Percentiles rank a stretch among this genome's conserved stretches.
These are phyloP conservation scores for Holotrichia oblita DNA, from an alignment of 1,140 invertebrate genomes.

Conservation along the genomic window DNA sequence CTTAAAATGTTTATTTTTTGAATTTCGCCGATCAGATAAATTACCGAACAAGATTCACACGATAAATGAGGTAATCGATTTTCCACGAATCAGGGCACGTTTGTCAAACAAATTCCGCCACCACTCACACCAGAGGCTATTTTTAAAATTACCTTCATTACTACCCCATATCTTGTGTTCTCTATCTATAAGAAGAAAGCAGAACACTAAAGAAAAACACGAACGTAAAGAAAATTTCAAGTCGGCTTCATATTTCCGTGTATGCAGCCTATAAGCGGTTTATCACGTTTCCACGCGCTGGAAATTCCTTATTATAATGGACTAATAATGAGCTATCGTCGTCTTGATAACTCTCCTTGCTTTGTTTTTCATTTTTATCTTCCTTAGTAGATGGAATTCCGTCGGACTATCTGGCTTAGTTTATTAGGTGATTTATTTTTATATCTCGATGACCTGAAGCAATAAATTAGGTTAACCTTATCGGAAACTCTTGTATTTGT, in stretches of 20 bases:
- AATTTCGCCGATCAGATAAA: too few relatives aligned
- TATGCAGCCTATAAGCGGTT: not conserved
- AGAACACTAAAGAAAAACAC: not conserved
- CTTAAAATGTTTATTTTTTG: too few relatives aligned
- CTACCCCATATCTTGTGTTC: not conserved
- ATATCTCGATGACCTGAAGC: conserved; percentile 2
- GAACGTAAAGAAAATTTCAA: not conserved
- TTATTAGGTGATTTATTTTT: not conserved
- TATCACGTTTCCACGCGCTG: not conserved
- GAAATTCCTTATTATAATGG: not conserved
- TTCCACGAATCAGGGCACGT: not conserved
- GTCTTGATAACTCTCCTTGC: not conserved
- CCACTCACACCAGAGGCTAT: not conserved
- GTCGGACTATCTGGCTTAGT: not conserved
- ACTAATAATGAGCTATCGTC: not conserved
- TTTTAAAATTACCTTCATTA: not conserved
- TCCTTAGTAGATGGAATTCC: not conserved
- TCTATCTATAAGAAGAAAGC: not conserved
- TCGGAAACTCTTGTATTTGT: not conserved
- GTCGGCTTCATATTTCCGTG: not conserved
- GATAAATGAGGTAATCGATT: not conserved
- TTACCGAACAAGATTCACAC: too few relatives aligned
- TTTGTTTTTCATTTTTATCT: not conserved
- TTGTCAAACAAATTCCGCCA: not conserved
- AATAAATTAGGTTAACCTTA: not conserved